Percentiles rank a stretch among this genome's conserved stretches.
Evolutionary conservation across 2,888 invertebrate genomes (phyloP).

Genomic region (Cephus sareptanus): DNA sequence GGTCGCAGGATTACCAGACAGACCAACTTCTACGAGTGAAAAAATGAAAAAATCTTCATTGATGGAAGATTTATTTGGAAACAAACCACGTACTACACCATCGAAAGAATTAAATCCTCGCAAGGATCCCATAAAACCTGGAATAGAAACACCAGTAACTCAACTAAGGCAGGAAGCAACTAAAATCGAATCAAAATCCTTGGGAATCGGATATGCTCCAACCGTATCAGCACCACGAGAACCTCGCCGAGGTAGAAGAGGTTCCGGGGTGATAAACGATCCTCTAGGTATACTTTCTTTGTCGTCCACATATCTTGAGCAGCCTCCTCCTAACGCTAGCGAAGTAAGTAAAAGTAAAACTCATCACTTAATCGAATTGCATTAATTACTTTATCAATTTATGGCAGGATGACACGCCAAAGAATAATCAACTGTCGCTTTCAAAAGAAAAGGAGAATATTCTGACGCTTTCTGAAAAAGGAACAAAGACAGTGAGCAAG

Average conservation of each 20-base stretch:
- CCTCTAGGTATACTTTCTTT: conserved; percentile 51
- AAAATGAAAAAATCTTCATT: conserved; percentile 44
- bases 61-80: conserved; percentile 53
- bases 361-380: background rate
- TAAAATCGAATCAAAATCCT: conserved; percentile 25
- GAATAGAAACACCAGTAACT: conserved; percentile 20
- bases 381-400: background rate
- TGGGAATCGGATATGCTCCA: conserved; percentile 31
- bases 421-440: conserved; percentile 1
- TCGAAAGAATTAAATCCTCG: conserved; percentile 20
- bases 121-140: conserved; percentile 21
- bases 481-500: conserved; percentile 11
- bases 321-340: background rate
- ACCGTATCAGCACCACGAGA: conserved; percentile 40
- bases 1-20: conserved; percentile 26
- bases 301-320: conserved; percentile 2
- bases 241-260: conserved; percentile 47
- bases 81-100: conserved; percentile 25
- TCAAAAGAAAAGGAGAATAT: conserved; percentile 12
- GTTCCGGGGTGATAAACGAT: conserved; percentile 44
- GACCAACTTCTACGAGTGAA: conserved; percentile 25
- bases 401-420: conserved; percentile 9
- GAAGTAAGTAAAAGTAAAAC: conserved; percentile 4
- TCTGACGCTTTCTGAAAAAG: conserved; percentile 6
- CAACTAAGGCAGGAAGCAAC: conserved; percentile 15